phyloP scores from a whole-genome alignment of 2,888 invertebrate genomes.

The Mythimna loreyi region DNA sequence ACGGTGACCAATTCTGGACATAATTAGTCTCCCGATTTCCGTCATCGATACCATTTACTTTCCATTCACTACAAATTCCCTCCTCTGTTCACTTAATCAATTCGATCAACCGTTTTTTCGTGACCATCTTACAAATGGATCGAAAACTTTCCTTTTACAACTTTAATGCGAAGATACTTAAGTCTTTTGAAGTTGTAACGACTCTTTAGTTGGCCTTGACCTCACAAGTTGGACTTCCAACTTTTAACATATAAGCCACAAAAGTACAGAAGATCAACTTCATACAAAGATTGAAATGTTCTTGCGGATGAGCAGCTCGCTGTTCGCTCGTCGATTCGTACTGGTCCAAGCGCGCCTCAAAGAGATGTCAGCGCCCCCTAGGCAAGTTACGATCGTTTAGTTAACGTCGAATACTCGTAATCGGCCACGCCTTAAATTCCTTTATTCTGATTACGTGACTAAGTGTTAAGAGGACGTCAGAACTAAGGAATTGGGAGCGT shows the following conservation, averaged over 20 bases:
- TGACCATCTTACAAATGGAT: constrained; percentile 32
- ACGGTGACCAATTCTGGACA: not conserved
- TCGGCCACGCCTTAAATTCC: no score
- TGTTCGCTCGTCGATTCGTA: no score
- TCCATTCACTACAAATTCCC: constrained; percentile 21
- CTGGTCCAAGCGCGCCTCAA: no score
- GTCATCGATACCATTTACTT: not conserved
- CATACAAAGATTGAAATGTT: not conserved
- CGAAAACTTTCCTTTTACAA: constrained; percentile 45
- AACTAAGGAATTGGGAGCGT: no score
- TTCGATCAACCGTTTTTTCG: constrained; percentile 27
- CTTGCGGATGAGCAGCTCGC: no score
- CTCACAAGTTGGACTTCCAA: constrained; percentile 19
- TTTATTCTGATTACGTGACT: no score
- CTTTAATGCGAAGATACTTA: constrained; percentile 48
- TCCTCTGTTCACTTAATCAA: constrained; percentile 25
- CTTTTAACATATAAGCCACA: constrained; percentile 7
- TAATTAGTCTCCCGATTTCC: not conserved
- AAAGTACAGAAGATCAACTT: not conserved
- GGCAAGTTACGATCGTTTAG: no score
- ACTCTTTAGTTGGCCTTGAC: constrained; percentile 47
- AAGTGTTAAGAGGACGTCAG: no score
- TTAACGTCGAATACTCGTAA: no score
- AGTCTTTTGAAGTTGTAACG: constrained; percentile 41
- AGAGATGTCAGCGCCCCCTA: no score